phyloP scores from a whole-genome alignment of 2,113 vertebrate genomes.

The Edolisoma coerulescens region DNA sequence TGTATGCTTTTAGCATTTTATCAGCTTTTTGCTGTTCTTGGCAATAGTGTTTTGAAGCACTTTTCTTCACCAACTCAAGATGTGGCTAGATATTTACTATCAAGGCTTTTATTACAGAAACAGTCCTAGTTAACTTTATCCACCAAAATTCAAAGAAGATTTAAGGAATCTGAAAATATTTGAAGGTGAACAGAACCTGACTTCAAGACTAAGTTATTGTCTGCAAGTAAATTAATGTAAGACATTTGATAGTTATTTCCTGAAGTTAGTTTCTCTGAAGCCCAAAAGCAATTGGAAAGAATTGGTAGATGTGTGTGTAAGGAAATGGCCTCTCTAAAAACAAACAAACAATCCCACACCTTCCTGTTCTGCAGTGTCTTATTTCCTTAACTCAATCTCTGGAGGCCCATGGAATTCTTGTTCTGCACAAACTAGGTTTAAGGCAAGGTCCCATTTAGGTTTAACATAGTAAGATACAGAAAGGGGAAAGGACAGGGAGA shows the following conservation, averaged over 20 bases:
- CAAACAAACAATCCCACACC: slow-evolving; percentile 24
- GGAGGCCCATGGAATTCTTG: neutral
- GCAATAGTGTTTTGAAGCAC: neutral
- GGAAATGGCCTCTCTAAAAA: slow-evolving; percentile 6
- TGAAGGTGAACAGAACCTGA: neutral
- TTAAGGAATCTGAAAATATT: neutral
- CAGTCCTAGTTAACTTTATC: neutral
- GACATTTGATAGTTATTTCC: slow-evolving; percentile 41
- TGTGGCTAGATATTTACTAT: neutral
- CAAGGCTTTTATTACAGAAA: neutral
- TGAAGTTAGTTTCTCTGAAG: neutral
- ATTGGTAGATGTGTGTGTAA: neutral
- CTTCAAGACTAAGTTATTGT: neutral
- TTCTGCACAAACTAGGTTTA: neutral
- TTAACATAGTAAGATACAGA: neutral
- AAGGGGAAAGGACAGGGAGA: neutral
- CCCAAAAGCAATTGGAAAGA: neutral
- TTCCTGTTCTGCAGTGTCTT: slow-evolving; percentile 10
- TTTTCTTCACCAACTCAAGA: neutral
- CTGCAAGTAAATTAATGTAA: neutral
- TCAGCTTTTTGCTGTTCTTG: neutral
- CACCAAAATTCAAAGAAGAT: neutral
- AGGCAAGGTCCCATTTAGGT: neutral
- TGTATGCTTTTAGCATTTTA: neutral
- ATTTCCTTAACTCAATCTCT: neutral